Conservation (phyloP, 2,113 vertebrate species). For the Eublepharis macularius region DNA sequence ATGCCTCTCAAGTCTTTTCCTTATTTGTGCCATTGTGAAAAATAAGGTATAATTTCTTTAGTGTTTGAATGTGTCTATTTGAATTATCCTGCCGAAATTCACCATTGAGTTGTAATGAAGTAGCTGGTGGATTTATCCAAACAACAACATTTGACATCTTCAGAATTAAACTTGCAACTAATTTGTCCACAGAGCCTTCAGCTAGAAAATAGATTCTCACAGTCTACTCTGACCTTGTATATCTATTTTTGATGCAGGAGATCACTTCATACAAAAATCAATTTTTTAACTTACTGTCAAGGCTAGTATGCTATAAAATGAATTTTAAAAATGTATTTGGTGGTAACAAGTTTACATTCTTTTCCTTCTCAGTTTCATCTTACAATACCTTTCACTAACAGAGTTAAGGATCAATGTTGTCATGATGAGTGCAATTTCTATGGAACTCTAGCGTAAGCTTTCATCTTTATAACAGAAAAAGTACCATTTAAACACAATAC, state of each 20-base stretch:
- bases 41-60: background rate
- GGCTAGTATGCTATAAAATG: background rate
- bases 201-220: background rate
- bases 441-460: background rate
- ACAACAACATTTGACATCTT: background rate
- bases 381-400: background rate
- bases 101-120: background rate
- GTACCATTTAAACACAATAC: background rate
- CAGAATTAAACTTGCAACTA: slow-evolving; percentile 29
- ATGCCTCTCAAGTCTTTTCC: background rate
- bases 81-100: background rate
- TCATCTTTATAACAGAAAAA: background rate
- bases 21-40: background rate
- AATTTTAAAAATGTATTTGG: background rate
- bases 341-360: background rate
- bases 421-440: background rate
- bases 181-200: slow-evolving; percentile 21
- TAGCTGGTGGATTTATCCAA: background rate
- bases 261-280: background rate
- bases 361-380: slow-evolving; percentile 1
- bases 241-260: background rate
- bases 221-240: background rate
- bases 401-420: slow-evolving; percentile 7
- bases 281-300: slow-evolving; percentile 1
- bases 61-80: background rate